Percentiles rank a stretch among this genome's conserved stretches.
These are phyloP conservation scores for Limosa lapponica DNA, from an alignment of 2,797 vertebrate genomes.

Conservation along the genomic window DNA sequence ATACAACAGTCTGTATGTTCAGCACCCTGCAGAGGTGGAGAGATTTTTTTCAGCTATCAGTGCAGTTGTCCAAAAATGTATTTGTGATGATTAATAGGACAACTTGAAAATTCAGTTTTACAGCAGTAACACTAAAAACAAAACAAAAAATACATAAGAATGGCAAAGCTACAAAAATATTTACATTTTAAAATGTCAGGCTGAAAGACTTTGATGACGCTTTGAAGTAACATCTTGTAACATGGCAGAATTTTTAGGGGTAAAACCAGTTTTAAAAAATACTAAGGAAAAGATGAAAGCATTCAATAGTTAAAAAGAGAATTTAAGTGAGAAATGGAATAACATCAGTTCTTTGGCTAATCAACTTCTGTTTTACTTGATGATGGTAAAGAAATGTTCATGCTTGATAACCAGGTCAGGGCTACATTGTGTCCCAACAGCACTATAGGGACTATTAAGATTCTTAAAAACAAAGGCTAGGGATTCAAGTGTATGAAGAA, in stretches of 20 bases:
- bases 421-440: neutral
- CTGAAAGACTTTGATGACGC: neutral
- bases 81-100: neutral
- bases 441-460: neutral
- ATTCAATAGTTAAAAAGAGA: neutral
- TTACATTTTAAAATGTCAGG: neutral
- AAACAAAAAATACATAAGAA: neutral
- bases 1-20: neutral
- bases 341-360: neutral
- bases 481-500: neutral
- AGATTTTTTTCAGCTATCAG: neutral
- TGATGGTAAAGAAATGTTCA: fast-evolving
- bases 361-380: neutral
- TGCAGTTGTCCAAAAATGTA: neutral
- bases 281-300: neutral
- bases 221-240: neutral
- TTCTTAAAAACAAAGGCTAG: neutral
- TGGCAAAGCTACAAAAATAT: neutral
- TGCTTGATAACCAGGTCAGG: neutral
- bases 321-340: neutral
- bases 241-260: neutral
- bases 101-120: neutral
- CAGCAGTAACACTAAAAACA: neutral
- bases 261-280: neutral
- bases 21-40: neutral